Percentiles rank a stretch among this genome's conserved stretches.
These are phyloP conservation scores for Oxystoma pomonae DNA, from an alignment of 2,888 invertebrate genomes.

Conservation along the genomic window DNA sequence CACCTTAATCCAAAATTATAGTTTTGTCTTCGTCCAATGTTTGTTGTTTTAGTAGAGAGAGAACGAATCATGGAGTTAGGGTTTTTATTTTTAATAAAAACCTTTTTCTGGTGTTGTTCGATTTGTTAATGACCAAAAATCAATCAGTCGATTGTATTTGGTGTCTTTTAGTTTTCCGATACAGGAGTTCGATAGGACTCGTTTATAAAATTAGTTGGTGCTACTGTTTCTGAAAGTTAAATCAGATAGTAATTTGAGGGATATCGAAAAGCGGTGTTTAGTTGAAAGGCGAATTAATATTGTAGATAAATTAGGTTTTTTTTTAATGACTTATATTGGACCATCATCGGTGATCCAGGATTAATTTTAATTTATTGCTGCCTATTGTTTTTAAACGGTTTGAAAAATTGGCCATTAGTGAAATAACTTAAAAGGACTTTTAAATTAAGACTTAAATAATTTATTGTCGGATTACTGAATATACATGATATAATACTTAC, in stretches of 20 bases:
- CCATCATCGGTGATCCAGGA: too few species aligned
- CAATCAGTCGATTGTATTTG: constrained; percentile 23
- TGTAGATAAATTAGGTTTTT: background rate
- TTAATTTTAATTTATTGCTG: background rate
- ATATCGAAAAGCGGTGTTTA: background rate
- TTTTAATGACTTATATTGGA: too few species aligned
- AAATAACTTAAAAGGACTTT: too few species aligned
- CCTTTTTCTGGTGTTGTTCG: constrained; percentile 35
- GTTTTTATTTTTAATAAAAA: too few species aligned
- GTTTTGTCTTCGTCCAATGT: too few species aligned
- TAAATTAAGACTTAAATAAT: too few species aligned
- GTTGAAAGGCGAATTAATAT: background rate
- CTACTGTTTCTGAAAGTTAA: background rate
- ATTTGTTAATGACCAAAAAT: constrained; percentile 39
- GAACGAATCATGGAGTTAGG: too few species aligned
- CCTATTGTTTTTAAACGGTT: background rate
- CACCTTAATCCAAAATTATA: too few species aligned
- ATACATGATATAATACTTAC: too few species aligned
- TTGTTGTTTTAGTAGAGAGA: too few species aligned
- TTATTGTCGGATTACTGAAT: too few species aligned
- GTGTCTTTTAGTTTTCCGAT: background rate
- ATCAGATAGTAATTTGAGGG: background rate
- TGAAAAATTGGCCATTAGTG: background rate
- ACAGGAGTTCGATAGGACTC: background rate
- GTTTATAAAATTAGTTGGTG: background rate